A percentile compares a stretch with the other conserved stretches of the same genome.
Evolutionary conservation across 2,113 vertebrate genomes (phyloP).

Genomic region (Catharus bicknelli): DNA sequence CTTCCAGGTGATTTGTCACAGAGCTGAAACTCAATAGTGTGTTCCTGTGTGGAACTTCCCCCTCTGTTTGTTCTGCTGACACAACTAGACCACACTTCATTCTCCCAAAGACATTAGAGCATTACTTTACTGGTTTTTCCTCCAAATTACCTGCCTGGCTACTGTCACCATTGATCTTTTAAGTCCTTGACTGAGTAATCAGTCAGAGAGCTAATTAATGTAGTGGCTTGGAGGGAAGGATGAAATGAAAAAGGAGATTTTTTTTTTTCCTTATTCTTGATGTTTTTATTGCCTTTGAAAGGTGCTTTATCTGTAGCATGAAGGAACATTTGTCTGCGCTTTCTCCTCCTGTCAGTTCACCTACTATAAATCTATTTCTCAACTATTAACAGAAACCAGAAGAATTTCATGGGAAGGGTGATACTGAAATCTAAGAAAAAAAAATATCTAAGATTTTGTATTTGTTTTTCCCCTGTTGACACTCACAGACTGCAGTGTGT

Average conservation of each 20-base stretch:
- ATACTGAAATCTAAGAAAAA: neutral
- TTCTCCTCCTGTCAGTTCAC: neutral
- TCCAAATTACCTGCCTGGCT: constrained; percentile 57
- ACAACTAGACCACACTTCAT: constrained; percentile 28
- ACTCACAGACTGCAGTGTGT: neutral
- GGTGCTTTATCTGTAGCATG: neutral
- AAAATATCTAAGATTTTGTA: neutral
- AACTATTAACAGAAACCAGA: neutral
- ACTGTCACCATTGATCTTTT: constrained; percentile 56
- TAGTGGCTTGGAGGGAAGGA: constrained; percentile 13
- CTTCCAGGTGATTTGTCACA: constrained; percentile 28
- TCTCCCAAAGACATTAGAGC: constrained; percentile 33
- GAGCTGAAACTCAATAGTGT: neutral
- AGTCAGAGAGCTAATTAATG: constrained; percentile 62
- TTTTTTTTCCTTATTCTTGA: neutral
- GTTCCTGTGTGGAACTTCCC: neutral
- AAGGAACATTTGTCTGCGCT: neutral
- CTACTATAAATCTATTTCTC: neutral
- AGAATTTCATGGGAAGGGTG: neutral
- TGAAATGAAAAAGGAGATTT: constrained; percentile 10
- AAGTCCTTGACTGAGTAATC: constrained; percentile 54
- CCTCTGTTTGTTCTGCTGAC: constrained; percentile 30
- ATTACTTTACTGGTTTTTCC: neutral
- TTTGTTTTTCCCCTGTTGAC: neutral
- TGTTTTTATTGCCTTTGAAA: constrained; percentile 42